Evolutionary conservation across 2,888 invertebrate species (phyloP), one percentile per base, ranked within the genome.

Genomic region (Eupithecia pulchellata): DNA sequence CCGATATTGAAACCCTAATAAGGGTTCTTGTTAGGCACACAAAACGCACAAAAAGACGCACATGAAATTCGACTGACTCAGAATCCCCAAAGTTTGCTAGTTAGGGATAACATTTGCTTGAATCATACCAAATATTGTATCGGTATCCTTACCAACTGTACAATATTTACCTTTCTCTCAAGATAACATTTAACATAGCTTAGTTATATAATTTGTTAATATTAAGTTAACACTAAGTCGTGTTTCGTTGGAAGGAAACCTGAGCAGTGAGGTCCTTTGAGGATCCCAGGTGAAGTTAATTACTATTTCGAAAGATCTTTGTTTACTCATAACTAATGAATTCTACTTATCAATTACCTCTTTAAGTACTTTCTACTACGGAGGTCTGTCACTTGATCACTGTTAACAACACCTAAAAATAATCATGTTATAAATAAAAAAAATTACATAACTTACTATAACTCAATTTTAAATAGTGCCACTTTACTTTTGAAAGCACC

Each of bases 201-300:
- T 47, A 47, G 42, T n/a, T 39, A n/a, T 17, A 39, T 39, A 39
- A n/a, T 39, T n/a, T 39, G 6, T n/a, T 17, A 20, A n/a, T 34
- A 9, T 34, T 8, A 34, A 9, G 11, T 17, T 62, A 64, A 20
- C 32, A 14, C 20, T 64, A 42, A 64, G 47, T 32, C 42, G 25
- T 25, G 52, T 17, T 62, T 62, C 52, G 13, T 32, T 64, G 52
- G 52, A 64, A 20, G 32, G 64, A 64, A 64, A 64, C 64, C 52
- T 52, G 64, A 64, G 52, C 47, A 52, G 64, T 52, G 32, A 17
- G 20, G 17, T 32, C 25, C 52, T 64, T 64, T 64, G 34, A 64
- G 11, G 32, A 20, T 52, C 14, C 47, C 64, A 32, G 17, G 34
- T 34, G 52, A 32, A 64, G 32, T 14, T 52, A 64, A 64, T 64